Evolutionary conservation across 1,140 invertebrate genomes (phyloP).

Genomic region (Aphelinus certus): DNA sequence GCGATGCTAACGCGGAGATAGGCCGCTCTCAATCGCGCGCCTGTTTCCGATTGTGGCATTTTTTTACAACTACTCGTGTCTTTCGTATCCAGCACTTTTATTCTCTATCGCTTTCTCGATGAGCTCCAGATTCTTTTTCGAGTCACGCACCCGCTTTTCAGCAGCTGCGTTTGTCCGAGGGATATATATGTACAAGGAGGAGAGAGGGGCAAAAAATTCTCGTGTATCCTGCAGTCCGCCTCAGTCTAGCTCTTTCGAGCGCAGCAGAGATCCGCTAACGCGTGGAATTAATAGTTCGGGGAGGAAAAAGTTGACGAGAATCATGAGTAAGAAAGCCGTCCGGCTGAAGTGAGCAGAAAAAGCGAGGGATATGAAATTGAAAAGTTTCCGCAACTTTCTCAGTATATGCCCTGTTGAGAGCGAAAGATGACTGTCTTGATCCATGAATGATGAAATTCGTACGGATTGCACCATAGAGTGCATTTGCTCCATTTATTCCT

Average conservation of each 20-base stretch:
- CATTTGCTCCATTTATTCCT: too few relatives aligned
- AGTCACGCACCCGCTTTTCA: background rate
- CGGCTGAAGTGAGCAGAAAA: too few relatives aligned
- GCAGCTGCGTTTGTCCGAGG: background rate
- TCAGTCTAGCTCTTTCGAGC: background rate
- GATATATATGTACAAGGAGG: background rate
- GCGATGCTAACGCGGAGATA: too few relatives aligned
- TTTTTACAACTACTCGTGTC: too few relatives aligned
- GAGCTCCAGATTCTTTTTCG: background rate
- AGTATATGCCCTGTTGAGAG: background rate
- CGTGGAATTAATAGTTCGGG: conserved; percentile 2
- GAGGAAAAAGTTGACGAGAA: conserved; percentile 5
- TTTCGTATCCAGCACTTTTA: background rate
- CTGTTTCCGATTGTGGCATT: too few relatives aligned
- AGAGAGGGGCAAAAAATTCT: background rate
- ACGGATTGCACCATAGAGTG: too few relatives aligned
- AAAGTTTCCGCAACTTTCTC: conserved; percentile 8
- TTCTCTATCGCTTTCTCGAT: background rate
- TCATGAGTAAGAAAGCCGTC: conserved; percentile 7
- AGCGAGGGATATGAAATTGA: conserved; percentile 1
- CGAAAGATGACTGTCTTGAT: too few relatives aligned
- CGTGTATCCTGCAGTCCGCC: background rate
- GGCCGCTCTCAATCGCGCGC: too few relatives aligned
- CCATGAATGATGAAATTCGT: too few relatives aligned
- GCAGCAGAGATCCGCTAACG: background rate